These are phyloP conservation scores for Notolabrus celidotus DNA, from an alignment of 2,797 vertebrate genomes.

Conservation along the genomic window DNA sequence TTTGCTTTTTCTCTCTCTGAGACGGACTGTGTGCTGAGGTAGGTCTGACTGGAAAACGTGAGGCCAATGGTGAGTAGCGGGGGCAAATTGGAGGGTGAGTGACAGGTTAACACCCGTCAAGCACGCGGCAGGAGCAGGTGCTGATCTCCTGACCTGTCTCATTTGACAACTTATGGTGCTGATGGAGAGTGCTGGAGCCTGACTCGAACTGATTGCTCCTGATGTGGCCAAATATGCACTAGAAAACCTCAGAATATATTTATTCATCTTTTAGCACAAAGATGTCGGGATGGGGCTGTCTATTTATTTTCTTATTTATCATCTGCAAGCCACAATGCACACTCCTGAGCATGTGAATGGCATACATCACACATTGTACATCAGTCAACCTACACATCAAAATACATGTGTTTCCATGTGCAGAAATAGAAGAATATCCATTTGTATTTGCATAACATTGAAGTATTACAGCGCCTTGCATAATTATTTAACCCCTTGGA, in stretches of 20 bases:
- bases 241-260: slow-evolving; percentile 33
- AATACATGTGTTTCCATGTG: not conserved
- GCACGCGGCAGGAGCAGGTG: slow-evolving; percentile 66
- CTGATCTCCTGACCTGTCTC: slow-evolving; percentile 69
- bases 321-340: not conserved
- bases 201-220: slow-evolving; percentile 63
- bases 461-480: no score
- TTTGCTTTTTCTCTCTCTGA: slow-evolving; percentile 45
- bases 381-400: no score
- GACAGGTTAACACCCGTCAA: slow-evolving; percentile 70
- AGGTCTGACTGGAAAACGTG: slow-evolving; percentile 40
- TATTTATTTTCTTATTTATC: slow-evolving; percentile 3
- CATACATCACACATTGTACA: not conserved
- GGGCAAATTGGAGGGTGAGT: slow-evolving; percentile 61
- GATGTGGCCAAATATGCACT: slow-evolving; percentile 56
- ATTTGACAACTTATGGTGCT: slow-evolving; percentile 62
- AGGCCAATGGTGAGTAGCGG: slow-evolving; percentile 40
- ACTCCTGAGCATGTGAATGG: not conserved
- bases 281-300: not conserved
- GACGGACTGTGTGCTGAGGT: slow-evolving; percentile 20
- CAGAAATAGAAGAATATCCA: not conserved
- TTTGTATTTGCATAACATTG: no score
- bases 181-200: slow-evolving; percentile 60
- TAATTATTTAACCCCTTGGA: no score
- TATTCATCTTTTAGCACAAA: slow-evolving; percentile 5